Evolutionary conservation across 1,140 invertebrate genomes (phyloP).

Genomic region (Drosophila sproati): DNA sequence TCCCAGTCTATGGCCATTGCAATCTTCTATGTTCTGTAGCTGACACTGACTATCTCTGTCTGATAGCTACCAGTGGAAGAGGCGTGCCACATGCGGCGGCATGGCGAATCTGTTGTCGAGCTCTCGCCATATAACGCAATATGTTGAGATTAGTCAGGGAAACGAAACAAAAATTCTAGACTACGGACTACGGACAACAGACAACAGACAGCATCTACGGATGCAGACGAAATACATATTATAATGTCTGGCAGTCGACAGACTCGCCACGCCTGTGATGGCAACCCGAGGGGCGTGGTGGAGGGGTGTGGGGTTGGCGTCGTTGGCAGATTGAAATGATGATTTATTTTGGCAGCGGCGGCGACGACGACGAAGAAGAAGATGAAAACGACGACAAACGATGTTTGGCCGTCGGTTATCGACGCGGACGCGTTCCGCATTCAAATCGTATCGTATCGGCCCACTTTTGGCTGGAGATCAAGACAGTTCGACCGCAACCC

Average conservation of each 20-base stretch:
- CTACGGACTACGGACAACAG: neutral
- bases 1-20: neutral
- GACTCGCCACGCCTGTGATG: constrained; percentile 28
- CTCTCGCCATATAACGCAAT: constrained; percentile 17
- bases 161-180: constrained; percentile 47
- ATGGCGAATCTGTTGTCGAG: constrained; percentile 20
- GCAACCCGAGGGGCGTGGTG: neutral
- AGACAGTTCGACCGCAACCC: constrained; percentile 19
- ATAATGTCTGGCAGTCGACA: constrained; percentile 75
- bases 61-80: neutral
- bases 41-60: neutral
- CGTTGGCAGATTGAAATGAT: constrained; percentile 65
- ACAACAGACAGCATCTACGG: constrained; percentile 20
- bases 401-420: constrained; percentile 15
- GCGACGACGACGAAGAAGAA: constrained; percentile 42
- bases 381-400: constrained; percentile 9
- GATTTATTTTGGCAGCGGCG: constrained; percentile 77
- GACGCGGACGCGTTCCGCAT: constrained; percentile 73
- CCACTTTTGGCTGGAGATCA: constrained; percentile 69
- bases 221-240: constrained; percentile 59
- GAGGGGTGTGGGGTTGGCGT: constrained; percentile 11
- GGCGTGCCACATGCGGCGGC: constrained; percentile 1
- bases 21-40: neutral
- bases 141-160: constrained; percentile 52
- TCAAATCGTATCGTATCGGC: constrained; percentile 74